Evolutionary conservation across 2,797 vertebrate genomes (phyloP), one percentile per base, ranked within the genome.

Genomic region (Notamacropus eugenii): DNA sequence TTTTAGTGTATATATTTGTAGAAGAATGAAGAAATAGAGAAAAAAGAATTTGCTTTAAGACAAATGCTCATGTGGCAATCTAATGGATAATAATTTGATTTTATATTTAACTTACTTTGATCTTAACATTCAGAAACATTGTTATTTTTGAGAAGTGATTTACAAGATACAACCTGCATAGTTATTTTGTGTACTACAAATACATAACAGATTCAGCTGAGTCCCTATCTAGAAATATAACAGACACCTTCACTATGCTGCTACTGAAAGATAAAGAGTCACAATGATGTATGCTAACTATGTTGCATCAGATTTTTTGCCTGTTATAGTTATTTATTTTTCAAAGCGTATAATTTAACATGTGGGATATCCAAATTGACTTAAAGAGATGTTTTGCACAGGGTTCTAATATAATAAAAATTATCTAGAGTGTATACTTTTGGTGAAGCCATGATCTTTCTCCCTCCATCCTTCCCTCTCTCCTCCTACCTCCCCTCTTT

Each of bases 51-150:
- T 87, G 46, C 55, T 27, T 50, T 87, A 87, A 87, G 5, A 58
- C 57, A 57, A 57, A 87, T 87, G 16, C 10, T 87, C n/a, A 46
- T 87, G n/a, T 54, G 92, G 52, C 92, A 40, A n/a, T 55, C 46
- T 58, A 24, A 57, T 62, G 92, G 92, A 58, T 40, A 14, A 92
- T 50, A 59, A 87, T n/a, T 34, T 82, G 34, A 31, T 62, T 94
- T 94, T 57, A 58, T 94, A 55, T 91, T 92, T 67, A 16, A n/a
- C 56, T 58, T 50, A 1, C 46, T 93, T 96, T 92, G 90, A 8
- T 94, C 28, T 27, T 10, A 92, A 54, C 54, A 22, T 93, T 92
- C 95, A 11, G n/a, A 50, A 91, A 28, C 16, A 87, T 62, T 93
- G 28, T 90, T 46, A 8, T 55, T 62, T 46, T 46, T 40, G 82